A percentile compares a stretch with the other conserved stretches of the same genome.
phyloP scores from a whole-genome alignment of 2,113 vertebrate species.

The Xiphophorus hellerii region DNA sequence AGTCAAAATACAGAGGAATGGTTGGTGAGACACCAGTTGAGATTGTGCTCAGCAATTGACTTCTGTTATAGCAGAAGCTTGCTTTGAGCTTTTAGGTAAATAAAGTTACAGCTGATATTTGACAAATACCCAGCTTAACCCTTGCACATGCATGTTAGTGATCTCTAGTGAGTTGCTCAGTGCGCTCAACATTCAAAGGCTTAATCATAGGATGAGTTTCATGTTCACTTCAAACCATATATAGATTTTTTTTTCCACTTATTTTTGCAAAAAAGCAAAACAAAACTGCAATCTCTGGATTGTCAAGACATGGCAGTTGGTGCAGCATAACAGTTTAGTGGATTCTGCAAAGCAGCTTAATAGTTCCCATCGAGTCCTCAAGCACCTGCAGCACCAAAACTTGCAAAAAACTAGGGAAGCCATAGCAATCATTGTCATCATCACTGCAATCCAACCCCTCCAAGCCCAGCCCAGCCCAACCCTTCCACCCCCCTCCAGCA shows the following conservation, averaged over 20 bases:
- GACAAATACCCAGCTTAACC: constrained; percentile 79
- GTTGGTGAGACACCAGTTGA: background rate
- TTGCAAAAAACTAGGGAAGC: constrained; percentile 81
- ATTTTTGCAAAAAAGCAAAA: constrained; percentile 15
- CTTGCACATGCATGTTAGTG: constrained; percentile 85
- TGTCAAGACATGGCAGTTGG: constrained; percentile 75
- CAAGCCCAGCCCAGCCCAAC: constrained; percentile 54
- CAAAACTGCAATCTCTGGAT: constrained; percentile 62
- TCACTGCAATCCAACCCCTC: constrained; percentile 73
- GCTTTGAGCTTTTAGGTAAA: constrained; percentile 57
- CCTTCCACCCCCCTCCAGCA: constrained; percentile 28
- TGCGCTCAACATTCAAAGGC: constrained; percentile 79
- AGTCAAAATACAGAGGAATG: constrained; percentile 2
- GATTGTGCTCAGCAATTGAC: constrained; percentile 16
- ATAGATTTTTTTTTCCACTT: constrained; percentile 44
- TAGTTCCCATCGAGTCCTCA: constrained; percentile 76
- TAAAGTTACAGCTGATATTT: constrained; percentile 51
- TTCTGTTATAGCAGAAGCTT: constrained; percentile 54
- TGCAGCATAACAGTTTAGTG: constrained; percentile 78
- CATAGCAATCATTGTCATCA: constrained; percentile 79
- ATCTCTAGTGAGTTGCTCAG: constrained; percentile 77
- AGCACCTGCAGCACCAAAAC: constrained; percentile 82
- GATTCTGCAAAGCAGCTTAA: constrained; percentile 78
- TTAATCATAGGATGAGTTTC: constrained; percentile 72
- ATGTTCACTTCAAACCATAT: constrained; percentile 71